A percentile compares a stretch with the other conserved stretches of the same genome.
Evolutionary conservation across 2,113 vertebrate species (phyloP).

Genomic region (human (Homo sapiens)): DNA sequence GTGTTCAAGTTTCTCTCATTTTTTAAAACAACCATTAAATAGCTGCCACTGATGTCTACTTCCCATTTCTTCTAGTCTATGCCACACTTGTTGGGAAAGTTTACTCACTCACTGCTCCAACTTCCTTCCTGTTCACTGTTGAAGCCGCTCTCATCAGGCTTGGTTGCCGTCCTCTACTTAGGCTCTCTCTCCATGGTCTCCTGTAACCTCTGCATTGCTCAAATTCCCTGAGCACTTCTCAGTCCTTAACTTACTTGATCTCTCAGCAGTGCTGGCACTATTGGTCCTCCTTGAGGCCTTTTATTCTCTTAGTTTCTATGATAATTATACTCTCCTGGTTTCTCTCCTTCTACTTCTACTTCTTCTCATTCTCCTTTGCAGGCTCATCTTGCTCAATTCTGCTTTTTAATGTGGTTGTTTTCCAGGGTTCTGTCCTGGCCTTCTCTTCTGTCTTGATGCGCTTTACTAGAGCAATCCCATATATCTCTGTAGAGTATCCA

Average conservation of each 20-base stretch:
- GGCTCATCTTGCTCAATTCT: too few species aligned
- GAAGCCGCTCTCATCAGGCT: not conserved
- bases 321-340: not conserved
- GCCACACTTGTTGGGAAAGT: not conserved
- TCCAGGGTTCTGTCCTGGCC: not conserved
- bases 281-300: not conserved
- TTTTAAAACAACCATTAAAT: conserved; percentile 4
- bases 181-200: not conserved
- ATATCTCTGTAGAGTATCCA: not conserved
- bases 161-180: not conserved
- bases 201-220: not conserved
- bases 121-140: not conserved
- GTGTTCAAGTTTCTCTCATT: not conserved
- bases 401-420: not conserved
- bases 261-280: not conserved
- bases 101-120: not conserved
- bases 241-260: not conserved
- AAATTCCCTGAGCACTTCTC: not conserved
- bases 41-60: not conserved
- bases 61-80: not conserved
- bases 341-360: not conserved
- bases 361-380: not conserved
- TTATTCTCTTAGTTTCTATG: not conserved
- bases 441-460: not conserved
- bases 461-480: not conserved